These are phyloP conservation scores for Thaumetopoea pityocampa DNA, from an alignment of 1,140 invertebrate species.

Conservation along the genomic window DNA sequence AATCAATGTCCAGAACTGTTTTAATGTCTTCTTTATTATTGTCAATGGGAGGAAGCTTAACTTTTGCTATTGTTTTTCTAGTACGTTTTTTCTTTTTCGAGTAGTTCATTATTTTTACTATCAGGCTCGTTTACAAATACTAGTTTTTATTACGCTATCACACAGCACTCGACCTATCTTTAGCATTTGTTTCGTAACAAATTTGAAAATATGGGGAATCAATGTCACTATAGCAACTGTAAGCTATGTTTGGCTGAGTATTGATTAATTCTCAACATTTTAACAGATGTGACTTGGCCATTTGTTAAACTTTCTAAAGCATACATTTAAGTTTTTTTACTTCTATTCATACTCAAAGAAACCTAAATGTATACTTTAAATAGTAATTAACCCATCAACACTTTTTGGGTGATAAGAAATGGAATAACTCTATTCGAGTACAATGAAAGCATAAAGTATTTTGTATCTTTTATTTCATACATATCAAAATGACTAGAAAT, in stretches of 20 bases:
- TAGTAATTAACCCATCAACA: no score
- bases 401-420: no score
- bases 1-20: constrained; percentile 78
- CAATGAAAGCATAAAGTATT: background rate
- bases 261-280: constrained; percentile 1
- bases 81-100: constrained; percentile 35
- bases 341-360: no score
- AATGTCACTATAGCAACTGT: constrained; percentile 50
- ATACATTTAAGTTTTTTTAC: no score
- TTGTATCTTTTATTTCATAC: background rate
- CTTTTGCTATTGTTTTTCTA: constrained; percentile 33
- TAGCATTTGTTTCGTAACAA: no score
- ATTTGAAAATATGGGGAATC: constrained; percentile 17
- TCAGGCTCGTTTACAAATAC: background rate
- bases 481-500: constrained; percentile 23
- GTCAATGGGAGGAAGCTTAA: constrained; percentile 54
- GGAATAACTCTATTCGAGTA: no score
- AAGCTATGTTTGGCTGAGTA: background rate
- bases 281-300: background rate
- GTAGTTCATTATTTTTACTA: constrained; percentile 20
- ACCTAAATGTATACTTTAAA: no score
- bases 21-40: constrained; percentile 38
- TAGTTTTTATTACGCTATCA: background rate
- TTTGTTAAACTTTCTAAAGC: no score
- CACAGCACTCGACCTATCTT: no score